Percentiles rank a stretch among this genome's conserved stretches.
These are phyloP conservation scores for Drosophila rufa DNA, from an alignment of 1,140 invertebrate species.

Conservation along the genomic window DNA sequence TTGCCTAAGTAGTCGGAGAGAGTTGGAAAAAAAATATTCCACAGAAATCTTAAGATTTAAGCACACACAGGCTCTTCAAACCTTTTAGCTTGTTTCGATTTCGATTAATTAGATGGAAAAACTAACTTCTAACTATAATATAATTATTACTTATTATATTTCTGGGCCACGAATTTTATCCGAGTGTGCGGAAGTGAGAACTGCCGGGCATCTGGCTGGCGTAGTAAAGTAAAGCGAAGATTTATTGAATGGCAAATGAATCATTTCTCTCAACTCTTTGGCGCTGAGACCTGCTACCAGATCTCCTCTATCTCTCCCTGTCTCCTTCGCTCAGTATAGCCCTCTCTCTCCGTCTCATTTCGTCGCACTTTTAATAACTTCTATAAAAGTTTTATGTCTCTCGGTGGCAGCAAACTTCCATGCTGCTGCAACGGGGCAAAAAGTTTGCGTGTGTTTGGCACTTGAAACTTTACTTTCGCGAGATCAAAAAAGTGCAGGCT, in stretches of 20 bases:
- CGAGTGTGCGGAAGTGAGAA: slow-evolving; percentile 20
- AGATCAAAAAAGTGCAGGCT: slow-evolving; percentile 31
- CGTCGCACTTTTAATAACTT: slow-evolving; percentile 79
- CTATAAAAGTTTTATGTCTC: slow-evolving; percentile 79
- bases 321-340: neutral
- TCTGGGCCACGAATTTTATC: slow-evolving; percentile 4
- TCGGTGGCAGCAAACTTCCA: slow-evolving; percentile 66
- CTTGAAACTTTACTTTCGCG: slow-evolving; percentile 67
- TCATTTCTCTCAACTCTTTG: slow-evolving; percentile 61
- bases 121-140: too few relatives aligned
- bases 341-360: slow-evolving; percentile 15
- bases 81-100: too few relatives aligned
- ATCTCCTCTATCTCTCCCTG: neutral
- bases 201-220: slow-evolving; percentile 52
- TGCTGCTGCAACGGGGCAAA: slow-evolving; percentile 58
- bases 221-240: slow-evolving; percentile 62
- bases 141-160: neutral
- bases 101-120: too few relatives aligned
- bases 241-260: slow-evolving; percentile 81
- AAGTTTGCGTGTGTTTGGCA: slow-evolving; percentile 82
- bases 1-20: neutral
- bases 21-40: neutral
- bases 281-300: slow-evolving; percentile 38
- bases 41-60: too few relatives aligned
- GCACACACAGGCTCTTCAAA: too few relatives aligned